Percentiles rank a stretch among this genome's conserved stretches.
phyloP scores from a whole-genome alignment of 2,113 vertebrate species.

The Hucho hucho region DNA sequence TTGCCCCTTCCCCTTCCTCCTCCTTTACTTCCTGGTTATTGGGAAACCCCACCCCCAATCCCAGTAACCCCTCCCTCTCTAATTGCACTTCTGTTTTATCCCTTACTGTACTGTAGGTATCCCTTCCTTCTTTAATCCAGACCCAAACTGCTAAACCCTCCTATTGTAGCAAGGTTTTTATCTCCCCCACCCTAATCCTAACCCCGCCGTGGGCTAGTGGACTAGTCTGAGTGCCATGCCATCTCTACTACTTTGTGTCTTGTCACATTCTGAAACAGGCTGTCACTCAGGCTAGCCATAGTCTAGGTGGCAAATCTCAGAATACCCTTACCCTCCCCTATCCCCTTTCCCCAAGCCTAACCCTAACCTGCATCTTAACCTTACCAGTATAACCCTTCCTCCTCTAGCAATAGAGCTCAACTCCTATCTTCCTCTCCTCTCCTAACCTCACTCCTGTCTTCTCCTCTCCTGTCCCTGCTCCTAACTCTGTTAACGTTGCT shows the following conservation, averaged over 20 bases:
- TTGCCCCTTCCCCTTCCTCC: constrained; percentile 43
- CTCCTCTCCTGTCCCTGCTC: too few relatives aligned
- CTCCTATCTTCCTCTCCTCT: too few relatives aligned
- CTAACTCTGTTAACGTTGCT: constrained; percentile 37
- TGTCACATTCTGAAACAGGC: not conserved
- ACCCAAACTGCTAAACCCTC: not conserved
- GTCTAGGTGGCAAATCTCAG: too few relatives aligned
- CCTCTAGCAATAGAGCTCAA: constrained; percentile 60
- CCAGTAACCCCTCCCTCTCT: not conserved
- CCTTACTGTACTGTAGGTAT: not conserved
- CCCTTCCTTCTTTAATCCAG: not conserved
- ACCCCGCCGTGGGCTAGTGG: too few relatives aligned
- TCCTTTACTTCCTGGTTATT: constrained; percentile 39
- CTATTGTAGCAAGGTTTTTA: not conserved
- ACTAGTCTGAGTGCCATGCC: too few relatives aligned
- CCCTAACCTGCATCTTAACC: constrained; percentile 40
- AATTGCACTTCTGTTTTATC: not conserved
- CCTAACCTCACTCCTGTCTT: too few relatives aligned
- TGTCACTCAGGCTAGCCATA: not conserved
- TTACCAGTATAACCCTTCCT: constrained; percentile 55
- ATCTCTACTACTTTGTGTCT: not conserved
- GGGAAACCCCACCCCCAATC: constrained; percentile 11
- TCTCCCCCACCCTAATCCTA: too few relatives aligned
- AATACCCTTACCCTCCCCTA: too few relatives aligned
- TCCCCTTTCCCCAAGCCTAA: not conserved